A percentile compares a stretch with the other conserved stretches of the same genome.
These are phyloP conservation scores for Sycophila sp. DNA, from an alignment of 1,140 invertebrate genomes.

Conservation along the genomic window DNA sequence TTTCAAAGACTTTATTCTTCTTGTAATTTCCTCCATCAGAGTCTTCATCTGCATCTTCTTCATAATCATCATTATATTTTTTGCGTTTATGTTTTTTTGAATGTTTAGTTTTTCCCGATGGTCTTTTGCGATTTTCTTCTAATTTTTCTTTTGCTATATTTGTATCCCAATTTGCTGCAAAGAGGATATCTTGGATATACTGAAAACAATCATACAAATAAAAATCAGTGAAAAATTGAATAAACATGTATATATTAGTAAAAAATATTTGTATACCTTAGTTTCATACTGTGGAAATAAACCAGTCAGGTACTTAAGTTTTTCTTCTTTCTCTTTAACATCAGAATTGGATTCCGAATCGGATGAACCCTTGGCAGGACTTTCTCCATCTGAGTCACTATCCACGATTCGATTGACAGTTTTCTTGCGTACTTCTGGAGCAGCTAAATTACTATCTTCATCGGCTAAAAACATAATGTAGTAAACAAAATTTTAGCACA, in stretches of 20 bases:
- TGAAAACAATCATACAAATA: slow-evolving; percentile 40
- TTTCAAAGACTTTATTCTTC: slow-evolving; percentile 60
- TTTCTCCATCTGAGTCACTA: slow-evolving; percentile 58
- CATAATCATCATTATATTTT: slow-evolving; percentile 46
- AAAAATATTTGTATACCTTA: slow-evolving; percentile 9
- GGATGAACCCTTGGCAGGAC: slow-evolving; percentile 44
- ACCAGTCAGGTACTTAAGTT: slow-evolving; percentile 52
- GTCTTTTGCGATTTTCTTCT: slow-evolving; percentile 41
- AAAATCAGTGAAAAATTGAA: slow-evolving; percentile 19
- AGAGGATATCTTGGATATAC: slow-evolving; percentile 49
- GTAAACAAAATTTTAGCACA: background rate
- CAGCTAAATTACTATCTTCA: slow-evolving; percentile 55
- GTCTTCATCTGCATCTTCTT: slow-evolving; percentile 55
- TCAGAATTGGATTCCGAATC: slow-evolving; percentile 45
- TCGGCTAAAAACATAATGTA: slow-evolving; percentile 47
- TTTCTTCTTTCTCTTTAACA: slow-evolving; percentile 51
- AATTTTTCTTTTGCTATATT: slow-evolving; percentile 20
- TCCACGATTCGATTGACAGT: slow-evolving; percentile 59
- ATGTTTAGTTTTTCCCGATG: slow-evolving; percentile 25
- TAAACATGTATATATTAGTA: background rate
- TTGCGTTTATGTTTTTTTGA: slow-evolving; percentile 50
- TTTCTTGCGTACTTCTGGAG: slow-evolving; percentile 54
- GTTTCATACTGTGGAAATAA: slow-evolving; percentile 46
- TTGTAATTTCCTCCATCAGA: slow-evolving; percentile 53
- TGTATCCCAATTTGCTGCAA: slow-evolving; percentile 53